Percentiles rank a stretch among this genome's conserved stretches.
phyloP scores from a whole-genome alignment of 2,113 vertebrate species.

The Spheniscus mendiculus region DNA sequence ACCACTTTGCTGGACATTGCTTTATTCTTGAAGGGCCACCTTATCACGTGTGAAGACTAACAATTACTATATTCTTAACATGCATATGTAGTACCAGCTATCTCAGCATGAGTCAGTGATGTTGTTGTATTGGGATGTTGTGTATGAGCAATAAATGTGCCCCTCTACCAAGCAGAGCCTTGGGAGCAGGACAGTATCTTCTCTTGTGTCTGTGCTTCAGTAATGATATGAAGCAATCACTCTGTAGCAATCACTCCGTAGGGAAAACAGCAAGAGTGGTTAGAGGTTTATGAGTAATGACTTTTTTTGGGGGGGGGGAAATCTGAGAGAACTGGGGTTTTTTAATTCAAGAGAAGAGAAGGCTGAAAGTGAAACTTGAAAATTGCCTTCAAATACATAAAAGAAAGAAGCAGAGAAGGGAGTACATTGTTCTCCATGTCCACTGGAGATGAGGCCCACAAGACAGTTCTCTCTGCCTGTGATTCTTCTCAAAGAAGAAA shows the following conservation, averaged over 20 bases:
- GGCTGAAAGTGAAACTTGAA: constrained; percentile 11
- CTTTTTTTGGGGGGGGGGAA: background rate
- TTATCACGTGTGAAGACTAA: rapidly evolving
- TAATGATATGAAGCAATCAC: background rate
- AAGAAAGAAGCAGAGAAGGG: background rate
- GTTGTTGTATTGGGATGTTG: background rate
- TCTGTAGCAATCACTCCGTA: background rate
- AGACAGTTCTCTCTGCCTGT: background rate
- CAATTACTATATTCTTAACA: rapidly evolving
- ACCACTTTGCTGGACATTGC: background rate
- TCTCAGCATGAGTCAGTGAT: background rate
- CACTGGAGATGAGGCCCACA: background rate
- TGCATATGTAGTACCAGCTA: background rate
- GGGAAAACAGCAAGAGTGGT: background rate
- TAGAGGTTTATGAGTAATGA: background rate
- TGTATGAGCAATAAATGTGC: background rate
- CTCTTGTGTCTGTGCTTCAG: background rate
- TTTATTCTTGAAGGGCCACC: background rate
- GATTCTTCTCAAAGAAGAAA: background rate
- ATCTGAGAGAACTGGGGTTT: background rate
- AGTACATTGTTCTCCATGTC: background rate
- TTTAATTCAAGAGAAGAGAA: background rate
- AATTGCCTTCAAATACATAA: background rate
- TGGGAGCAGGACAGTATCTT: background rate
- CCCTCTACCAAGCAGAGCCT: background rate